Evolutionary conservation across 1,140 invertebrate species (phyloP), one percentile per base, ranked within the genome.

Genomic region (Bombus huntii): DNA sequence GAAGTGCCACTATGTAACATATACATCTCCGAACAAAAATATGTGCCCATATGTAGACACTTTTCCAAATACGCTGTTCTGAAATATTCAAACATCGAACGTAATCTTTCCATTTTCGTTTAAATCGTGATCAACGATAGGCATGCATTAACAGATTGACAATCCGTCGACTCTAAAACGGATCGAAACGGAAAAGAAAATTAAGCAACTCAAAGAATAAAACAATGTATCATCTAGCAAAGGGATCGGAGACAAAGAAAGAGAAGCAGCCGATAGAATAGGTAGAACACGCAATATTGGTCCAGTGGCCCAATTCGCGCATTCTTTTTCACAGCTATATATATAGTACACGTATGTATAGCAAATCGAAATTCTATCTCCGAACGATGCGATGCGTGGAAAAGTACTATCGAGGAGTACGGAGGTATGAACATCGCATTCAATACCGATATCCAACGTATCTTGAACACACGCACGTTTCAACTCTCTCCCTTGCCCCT

Each of bases 341-440:
- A 85, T 85, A 83, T n/a, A 66, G n/a, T 5, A 39, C 34, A n/a
- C 39, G 68, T 73, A 87, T 70, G 77, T 87, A 73, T 84, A 71
- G 83, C 76, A 90, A 90, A 90, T 87, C 86, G 89, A 86, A 90
- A 90, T 90, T 90, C 89, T 90, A 88, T 90, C 83, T 86, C 72
- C 42, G 75, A 71, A 79, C 75, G 85, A 80, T 88, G 89, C 86
- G 89, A 80, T 86, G 89, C 86, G 89, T 88, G 81, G 88, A 78
- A 83, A 57, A 81, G 81, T 79, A 73, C 47, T 42, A 83, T 83
- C 65, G 85, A 87, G 77, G 78, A 83, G 75, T 70, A 87, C 73
- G 70, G 66, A 83, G 76, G 88, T 62, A 87, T 83, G 87, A 89
- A 90, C 88, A 86, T 88, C 83, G 86, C 72, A 79, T 87, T 89